Base-by-base conservation (phyloP, 2,888 invertebrate species). In the Clistopyga incitator region DNA sequence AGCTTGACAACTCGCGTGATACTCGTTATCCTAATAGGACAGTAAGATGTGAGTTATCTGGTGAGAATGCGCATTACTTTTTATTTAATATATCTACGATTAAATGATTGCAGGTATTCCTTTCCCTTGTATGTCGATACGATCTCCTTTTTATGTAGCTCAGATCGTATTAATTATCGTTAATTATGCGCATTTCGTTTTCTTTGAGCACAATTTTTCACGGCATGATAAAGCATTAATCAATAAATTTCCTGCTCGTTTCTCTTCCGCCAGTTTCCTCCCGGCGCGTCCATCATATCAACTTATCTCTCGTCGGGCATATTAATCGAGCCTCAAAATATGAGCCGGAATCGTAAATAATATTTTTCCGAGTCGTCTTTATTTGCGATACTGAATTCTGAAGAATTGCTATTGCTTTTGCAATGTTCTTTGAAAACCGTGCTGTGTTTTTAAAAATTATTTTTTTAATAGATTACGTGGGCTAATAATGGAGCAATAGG, bases 251-350 rank as follows among this genome's bases (percentile, higher is more conserved):
- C 34, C 15, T 59, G 38, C 20, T 59, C 34, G 38, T 64, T 42
- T 11, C 38, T 38, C 11, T 29, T 42, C 11, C 38, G 42, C 10
- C 15, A 18, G 20, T 64, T 64, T 20, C 10, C 38, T 64, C 64
- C 11, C n/a, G 13, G 29, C 29, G 4, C 29, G 8, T 18, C 11
- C 38, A 42, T 42, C 64, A 18, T 23, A 52, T 52, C 20, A 23
- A 52, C 6, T 52, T 6, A 18, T 59, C 29, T 15, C 29, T 29
- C 15, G 15, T 59, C n/a, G 29, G 4, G 34, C 29, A 34, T 34
- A 59, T 59, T 34, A 59, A 59, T 59, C 59, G 8, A 34, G n/a
- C 59, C 34, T 59, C 34, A 29, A 59, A 59, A 59, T 59, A 59
- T 34, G 34, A 4, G n/a, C 15, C 59, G n/a, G 34, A 59, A 29